Evolutionary conservation across 2,113 vertebrate species (phyloP).

Genomic region (Sclerurus mexicanus): DNA sequence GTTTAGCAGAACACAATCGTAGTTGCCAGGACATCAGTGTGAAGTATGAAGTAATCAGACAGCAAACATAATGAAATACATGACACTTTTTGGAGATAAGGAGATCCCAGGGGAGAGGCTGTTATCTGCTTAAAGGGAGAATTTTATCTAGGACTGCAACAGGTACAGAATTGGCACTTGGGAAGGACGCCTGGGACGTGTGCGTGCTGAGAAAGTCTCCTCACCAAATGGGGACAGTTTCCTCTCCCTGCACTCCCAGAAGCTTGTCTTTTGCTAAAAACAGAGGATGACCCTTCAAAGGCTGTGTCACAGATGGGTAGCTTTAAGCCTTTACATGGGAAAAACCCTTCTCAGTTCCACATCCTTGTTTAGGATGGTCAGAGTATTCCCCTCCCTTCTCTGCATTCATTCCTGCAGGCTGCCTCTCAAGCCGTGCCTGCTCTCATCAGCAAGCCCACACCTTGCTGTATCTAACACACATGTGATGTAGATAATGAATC

Average conservation of each 20-base stretch:
- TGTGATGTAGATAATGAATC: not conserved
- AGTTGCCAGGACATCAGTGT: not conserved
- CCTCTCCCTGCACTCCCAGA: not conserved
- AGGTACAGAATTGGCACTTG: not conserved
- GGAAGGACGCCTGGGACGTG: not conserved
- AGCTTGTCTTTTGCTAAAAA: not conserved
- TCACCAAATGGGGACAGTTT: not conserved
- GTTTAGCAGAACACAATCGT: not conserved
- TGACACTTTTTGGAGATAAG: not conserved
- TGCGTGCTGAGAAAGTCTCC: not conserved
- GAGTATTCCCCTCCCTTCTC: not conserved
- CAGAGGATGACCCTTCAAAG: not conserved
- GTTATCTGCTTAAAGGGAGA: not conserved
- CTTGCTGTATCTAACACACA: not conserved
- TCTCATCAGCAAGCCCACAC: not conserved
- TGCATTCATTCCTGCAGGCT: not conserved
- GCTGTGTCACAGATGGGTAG: not conserved
- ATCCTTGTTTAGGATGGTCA: not conserved
- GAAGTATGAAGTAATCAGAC: not conserved
- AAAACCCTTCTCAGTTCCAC: not conserved
- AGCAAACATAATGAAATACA: not conserved
- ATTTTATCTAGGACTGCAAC: not conserved
- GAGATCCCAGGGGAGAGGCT: not conserved
- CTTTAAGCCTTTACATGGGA: not conserved
- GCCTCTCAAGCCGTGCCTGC: not conserved